Evolutionary conservation across 2,797 vertebrate genomes (phyloP).

Genomic region (Hippopotamyrus pictus): DNA sequence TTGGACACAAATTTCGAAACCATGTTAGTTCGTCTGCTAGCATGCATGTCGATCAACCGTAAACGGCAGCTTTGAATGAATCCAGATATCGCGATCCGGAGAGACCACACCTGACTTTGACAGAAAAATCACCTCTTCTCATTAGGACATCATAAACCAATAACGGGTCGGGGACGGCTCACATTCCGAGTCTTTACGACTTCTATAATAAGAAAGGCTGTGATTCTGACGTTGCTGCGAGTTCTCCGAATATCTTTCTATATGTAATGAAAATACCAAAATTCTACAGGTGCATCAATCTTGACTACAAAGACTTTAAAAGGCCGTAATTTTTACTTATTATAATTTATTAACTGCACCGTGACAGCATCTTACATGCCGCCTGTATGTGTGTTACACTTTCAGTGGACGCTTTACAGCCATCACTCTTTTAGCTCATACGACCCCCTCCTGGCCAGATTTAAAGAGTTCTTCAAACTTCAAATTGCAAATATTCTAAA

Average conservation of each 20-base stretch:
- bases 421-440: background rate
- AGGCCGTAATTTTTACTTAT: background rate
- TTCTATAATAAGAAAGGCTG: background rate
- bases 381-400: background rate
- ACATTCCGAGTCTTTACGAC: background rate
- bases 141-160: background rate
- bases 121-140: background rate
- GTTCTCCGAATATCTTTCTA: background rate
- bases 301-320: background rate
- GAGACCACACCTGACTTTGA: background rate
- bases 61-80: background rate
- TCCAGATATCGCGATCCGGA: background rate
- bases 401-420: background rate
- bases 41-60: background rate
- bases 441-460: background rate
- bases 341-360: background rate
- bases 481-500: background rate
- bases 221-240: background rate
- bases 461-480: background rate
- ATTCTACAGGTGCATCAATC: background rate
- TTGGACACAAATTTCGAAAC: background rate
- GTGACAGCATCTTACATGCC: background rate
- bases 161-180: background rate
- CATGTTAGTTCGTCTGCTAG: background rate
- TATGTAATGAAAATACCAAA: background rate